Evolutionary conservation across 2,888 invertebrate species (phyloP).

Genomic region (Amiota mariae): DNA sequence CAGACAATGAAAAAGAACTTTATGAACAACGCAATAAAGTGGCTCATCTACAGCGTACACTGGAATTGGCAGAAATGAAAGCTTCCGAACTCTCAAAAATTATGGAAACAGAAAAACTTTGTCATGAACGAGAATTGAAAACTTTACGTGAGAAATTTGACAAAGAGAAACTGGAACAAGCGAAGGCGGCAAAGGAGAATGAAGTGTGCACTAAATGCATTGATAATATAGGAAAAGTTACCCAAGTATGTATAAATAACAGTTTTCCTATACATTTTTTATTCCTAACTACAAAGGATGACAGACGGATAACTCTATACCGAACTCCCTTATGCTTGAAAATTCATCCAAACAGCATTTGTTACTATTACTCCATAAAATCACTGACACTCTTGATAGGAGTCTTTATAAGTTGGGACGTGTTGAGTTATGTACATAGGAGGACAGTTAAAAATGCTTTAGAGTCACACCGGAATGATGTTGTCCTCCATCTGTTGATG

Average conservation of each 20-base stretch:
- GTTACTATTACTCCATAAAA: too few relatives aligned
- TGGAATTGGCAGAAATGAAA: slow-evolving; percentile 69
- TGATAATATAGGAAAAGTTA: slow-evolving; percentile 63
- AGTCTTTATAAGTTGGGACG: too few relatives aligned
- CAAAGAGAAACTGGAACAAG: slow-evolving; percentile 52
- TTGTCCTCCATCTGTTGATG: too few relatives aligned
- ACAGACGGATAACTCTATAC: too few relatives aligned
- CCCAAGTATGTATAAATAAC: slow-evolving; percentile 61
- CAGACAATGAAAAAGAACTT: slow-evolving; percentile 74
- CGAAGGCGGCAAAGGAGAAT: slow-evolving; percentile 52
- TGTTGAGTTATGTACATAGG: too few relatives aligned
- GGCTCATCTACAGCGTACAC: slow-evolving; percentile 74
- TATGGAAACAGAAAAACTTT: slow-evolving; percentile 75
- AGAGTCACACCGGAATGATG: too few relatives aligned
- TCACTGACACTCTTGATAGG: too few relatives aligned
- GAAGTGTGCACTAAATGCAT: slow-evolving; percentile 68
- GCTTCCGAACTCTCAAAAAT: slow-evolving; percentile 73
- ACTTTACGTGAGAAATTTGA: slow-evolving; percentile 60
- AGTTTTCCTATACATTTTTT: background rate
- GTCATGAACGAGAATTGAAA: slow-evolving; percentile 66
- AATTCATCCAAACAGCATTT: too few relatives aligned
- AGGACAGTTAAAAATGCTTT: too few relatives aligned
- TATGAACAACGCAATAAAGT: slow-evolving; percentile 76
- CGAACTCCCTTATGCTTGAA: background rate
- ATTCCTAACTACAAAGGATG: background rate